Conservation (phyloP, 1,140 invertebrate species). For the Eurytemora carolleeae region DNA sequence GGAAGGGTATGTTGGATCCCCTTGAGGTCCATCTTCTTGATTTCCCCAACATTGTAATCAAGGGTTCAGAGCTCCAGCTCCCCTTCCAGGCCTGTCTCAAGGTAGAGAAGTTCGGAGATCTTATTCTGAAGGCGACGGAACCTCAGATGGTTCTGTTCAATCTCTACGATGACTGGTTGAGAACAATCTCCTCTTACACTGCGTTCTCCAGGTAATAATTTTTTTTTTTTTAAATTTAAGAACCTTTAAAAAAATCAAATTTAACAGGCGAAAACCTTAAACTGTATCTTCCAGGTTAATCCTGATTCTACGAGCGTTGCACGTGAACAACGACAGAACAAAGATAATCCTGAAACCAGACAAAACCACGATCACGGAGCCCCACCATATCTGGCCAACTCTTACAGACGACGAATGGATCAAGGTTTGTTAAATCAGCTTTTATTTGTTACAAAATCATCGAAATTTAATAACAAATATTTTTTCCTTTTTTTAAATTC, state of each 20-base stretch:
- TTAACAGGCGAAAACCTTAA: too few relatives aligned
- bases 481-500: too few relatives aligned
- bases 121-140: slow-evolving; percentile 96
- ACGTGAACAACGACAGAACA: slow-evolving; percentile 96
- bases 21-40: slow-evolving; percentile 93
- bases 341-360: slow-evolving; percentile 97
- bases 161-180: slow-evolving; percentile 97
- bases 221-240: not conserved
- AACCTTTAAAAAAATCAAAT: not conserved
- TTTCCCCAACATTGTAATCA: slow-evolving; percentile 99
- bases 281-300: slow-evolving; percentile 46
- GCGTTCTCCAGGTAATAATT: slow-evolving; percentile 60
- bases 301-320: slow-evolving; percentile 81
- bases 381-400: slow-evolving; percentile 98
- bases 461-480: too few relatives aligned
- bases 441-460: too few relatives aligned
- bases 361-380: slow-evolving; percentile 93
- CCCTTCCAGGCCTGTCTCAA: slow-evolving; percentile 98
- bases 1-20: slow-evolving; percentile 98
- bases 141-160: slow-evolving; percentile 99
- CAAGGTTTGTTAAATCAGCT: slow-evolving; percentile 62
- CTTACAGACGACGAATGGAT: slow-evolving; percentile 97
- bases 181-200: slow-evolving; percentile 83
- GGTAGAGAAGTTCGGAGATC: slow-evolving; percentile 97
- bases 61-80: slow-evolving; percentile 91